Evolutionary conservation across 2,113 vertebrate species (phyloP), one percentile per base, ranked within the genome.

Genomic region (Holacanthus passer): DNA sequence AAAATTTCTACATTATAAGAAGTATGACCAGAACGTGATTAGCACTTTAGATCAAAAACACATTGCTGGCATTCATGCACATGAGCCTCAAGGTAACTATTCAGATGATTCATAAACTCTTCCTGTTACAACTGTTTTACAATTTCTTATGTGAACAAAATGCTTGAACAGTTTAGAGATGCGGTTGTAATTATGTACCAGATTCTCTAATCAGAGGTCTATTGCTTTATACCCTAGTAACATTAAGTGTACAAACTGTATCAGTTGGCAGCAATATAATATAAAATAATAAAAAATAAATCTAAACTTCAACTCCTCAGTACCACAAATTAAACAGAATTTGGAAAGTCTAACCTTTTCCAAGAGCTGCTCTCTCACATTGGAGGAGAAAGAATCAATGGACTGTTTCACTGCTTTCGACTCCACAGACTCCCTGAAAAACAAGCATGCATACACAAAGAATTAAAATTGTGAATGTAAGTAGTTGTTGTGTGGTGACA

Each of bases 281-380:
- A n/a, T n/a, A n/a, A n/a, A n/a, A n/a, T n/a, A n/a, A n/a, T n/a
- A n/a, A n/a, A n/a, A n/a, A n/a, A 37, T 37, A 7, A 37, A 7
- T 37, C 35, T 37, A 37, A 37, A 37, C 39, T 41, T 41, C 39
- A 11, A 17, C 14, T 31, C 29, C 16, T 52, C 11, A 0, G 41
- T 1, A 8, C 11, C 1, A 48, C 11, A 39, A 11, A n/a, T 16
- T 1, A 27, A 35, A 17, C 1, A 39, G 4, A 55, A 32, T 37
- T 56, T 5, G 1, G 7, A 60, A 56, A 60, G 31, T 64, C 95
- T 94, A 90, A 99, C 98, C 87, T 89, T 93, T 83, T 94, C 89
- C 2, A 89, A 79, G 48, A 99, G 89, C 20, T 98, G 94, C 9
- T 95, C 94, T 93, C 95, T 91, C 82, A 97, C 93, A 39, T 84